Evolutionary conservation across 2,113 vertebrate genomes (phyloP), one percentile per base, ranked within the genome.

Genomic region (Triplophysa siluroides): DNA sequence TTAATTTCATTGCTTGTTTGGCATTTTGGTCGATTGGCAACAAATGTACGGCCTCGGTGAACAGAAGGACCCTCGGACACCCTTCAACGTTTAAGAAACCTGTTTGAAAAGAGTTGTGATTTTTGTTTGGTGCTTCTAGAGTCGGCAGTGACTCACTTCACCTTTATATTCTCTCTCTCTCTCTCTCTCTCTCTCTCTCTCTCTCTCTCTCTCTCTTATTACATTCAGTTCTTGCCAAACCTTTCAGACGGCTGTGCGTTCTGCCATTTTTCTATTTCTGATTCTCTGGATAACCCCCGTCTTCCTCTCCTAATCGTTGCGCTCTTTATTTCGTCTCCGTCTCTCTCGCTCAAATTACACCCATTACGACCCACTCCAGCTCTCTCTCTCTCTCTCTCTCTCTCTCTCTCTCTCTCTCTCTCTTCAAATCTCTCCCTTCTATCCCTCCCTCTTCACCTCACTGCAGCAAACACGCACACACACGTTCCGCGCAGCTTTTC

Each of bases 321-420:
- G 58, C 73, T 76, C 38, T 63, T 76, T 29, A 76, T 76, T 76
- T 63, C 26, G 21, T 76, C 58, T 54, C 58, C 19, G 23, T 62
- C 72, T 50, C 73, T 63, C 60, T 63, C 45, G 45, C 73, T 76
- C 73, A 76, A 76, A 76, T 76, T 76, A 63, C 73, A 76, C 73
- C 73, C 60, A 76, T 76, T 76, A 76, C 73, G 16, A 23, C 60
- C 73, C 73, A 76, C 73, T 76, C 73, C 26, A 62, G 73, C 60
- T 50, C 73, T 47, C 73, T 23, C 58, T 63, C 72, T 29, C 58
- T 60, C 61, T 29, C 61, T 63, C 61, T 63, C 61, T 47, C 73
- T 62, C 73, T 23, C 41, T 76, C 58, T 38, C 72, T 75, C 58
- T 76, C 73, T 62, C 73, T 23, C 41, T 76, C 58, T 38, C 72